Conservation (phyloP, 2,888 invertebrate genomes). For the Achlya flavicornis region DNA sequence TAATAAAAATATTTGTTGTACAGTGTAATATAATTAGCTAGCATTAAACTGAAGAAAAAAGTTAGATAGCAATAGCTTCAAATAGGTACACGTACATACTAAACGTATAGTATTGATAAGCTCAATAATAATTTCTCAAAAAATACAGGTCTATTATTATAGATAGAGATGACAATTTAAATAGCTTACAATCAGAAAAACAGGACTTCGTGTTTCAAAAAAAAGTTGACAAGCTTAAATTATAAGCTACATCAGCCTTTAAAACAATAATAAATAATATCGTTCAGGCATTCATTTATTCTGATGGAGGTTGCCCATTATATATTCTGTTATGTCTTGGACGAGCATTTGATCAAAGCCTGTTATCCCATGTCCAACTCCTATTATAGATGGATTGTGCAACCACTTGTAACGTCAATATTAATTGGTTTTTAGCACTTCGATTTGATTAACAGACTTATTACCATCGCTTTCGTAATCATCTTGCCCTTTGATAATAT, state of each 20-base stretch:
- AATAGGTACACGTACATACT: too few relatives aligned
- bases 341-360: constrained; percentile 49
- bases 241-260: constrained; percentile 30
- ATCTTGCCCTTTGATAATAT: constrained; percentile 34
- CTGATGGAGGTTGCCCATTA: constrained; percentile 61
- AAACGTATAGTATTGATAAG: too few relatives aligned
- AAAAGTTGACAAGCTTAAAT: neutral
- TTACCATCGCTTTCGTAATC: constrained; percentile 43
- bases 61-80: too few relatives aligned
- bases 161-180: neutral
- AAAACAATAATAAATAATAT: constrained; percentile 45
- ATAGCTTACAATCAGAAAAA: neutral
- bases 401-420: constrained; percentile 55
- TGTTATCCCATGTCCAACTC: constrained; percentile 47
- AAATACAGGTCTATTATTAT: too few relatives aligned
- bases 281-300: constrained; percentile 55
- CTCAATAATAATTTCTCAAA: too few relatives aligned
- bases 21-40: too few relatives aligned
- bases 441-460: constrained; percentile 56
- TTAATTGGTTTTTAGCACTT: constrained; percentile 72
- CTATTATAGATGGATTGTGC: constrained; percentile 52
- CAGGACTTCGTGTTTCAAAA: neutral
- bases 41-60: too few relatives aligned
- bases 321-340: constrained; percentile 53
- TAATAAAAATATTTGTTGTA: too few relatives aligned